A percentile compares a stretch with the other conserved stretches of the same genome.
Evolutionary conservation across 2,888 invertebrate species (phyloP).

Genomic region (Choreutis nemorana): DNA sequence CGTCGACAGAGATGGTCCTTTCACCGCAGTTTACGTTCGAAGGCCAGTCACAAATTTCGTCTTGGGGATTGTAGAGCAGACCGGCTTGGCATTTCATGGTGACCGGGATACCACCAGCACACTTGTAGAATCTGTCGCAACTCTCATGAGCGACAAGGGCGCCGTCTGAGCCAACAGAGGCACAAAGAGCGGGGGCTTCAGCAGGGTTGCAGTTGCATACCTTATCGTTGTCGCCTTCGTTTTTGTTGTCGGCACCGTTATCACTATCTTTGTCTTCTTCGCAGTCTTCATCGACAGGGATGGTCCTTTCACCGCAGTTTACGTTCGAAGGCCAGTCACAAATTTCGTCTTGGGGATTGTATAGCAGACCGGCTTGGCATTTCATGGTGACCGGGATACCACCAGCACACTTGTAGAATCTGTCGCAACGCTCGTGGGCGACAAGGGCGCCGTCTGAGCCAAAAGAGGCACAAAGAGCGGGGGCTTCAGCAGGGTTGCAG

Average conservation of each 20-base stretch:
- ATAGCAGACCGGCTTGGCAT: slow-evolving; percentile 20
- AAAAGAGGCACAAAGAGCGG: slow-evolving; percentile 18
- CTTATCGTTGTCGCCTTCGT: background rate
- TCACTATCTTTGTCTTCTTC: slow-evolving; percentile 6
- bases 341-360: slow-evolving; percentile 16
- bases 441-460: slow-evolving; percentile 21
- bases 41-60: slow-evolving; percentile 18
- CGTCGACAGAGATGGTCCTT: slow-evolving; percentile 13
- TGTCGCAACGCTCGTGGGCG: slow-evolving; percentile 25
- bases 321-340: slow-evolving; percentile 29
- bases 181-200: slow-evolving; percentile 13
- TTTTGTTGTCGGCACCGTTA: background rate
- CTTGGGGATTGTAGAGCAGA: slow-evolving; percentile 17
- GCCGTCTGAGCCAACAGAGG: slow-evolving; percentile 15
- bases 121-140: slow-evolving; percentile 21
- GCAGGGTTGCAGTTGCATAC: slow-evolving; percentile 3
- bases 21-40: slow-evolving; percentile 15
- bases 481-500: slow-evolving; percentile 21
- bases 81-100: slow-evolving; percentile 12
- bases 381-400: slow-evolving; percentile 17
- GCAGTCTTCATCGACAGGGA: slow-evolving; percentile 11
- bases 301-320: slow-evolving; percentile 21
- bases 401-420: slow-evolving; percentile 24
- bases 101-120: slow-evolving; percentile 15
- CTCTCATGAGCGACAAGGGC: slow-evolving; percentile 20